Base-by-base conservation (phyloP, 2,888 invertebrate species). In the Pammene fasciana region DNA sequence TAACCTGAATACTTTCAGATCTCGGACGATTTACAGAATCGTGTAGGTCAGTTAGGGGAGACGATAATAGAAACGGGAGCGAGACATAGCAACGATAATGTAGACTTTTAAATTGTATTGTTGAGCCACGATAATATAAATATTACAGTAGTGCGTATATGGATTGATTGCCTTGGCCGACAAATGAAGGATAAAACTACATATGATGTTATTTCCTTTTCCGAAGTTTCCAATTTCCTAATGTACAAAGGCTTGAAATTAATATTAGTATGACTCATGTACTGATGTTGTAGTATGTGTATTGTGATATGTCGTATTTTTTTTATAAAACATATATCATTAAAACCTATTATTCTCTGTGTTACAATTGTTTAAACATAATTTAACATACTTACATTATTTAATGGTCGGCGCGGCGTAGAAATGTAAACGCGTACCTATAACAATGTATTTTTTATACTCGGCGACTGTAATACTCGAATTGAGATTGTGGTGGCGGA, bases 321-420 rank as follows among this genome's bases (percentile, higher is more conserved):
- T 36, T 55, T 54, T 46, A 57, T 59, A 38, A 45, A 16, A 16
- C 16, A 46, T 57, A 56, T 56, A 16, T 45, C 55, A 71, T 67
- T 65, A 66, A 70, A 55, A 46, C 36, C 43, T n/a, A 54, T 57
- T 65, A 70, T 67, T 68, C 61, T 70, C 60, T 26, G 18, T 45
- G 36, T 16, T 16, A 68, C 73, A 72, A 62, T 70, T 74, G 74
- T 72, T 54, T 60, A 74, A 73, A 73, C 46, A 70, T 56, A 38
- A 43, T 65, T 52, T 26, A 48, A 65, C 41, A n/a, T n/a, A n/a
- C n/a, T n/a, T n/a, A n/a, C n/a, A n/a, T n/a, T 55, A 56, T 9
- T 41, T 46, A 26, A 52, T 16, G n/a, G 26, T 8, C 18, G 52
- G 10, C 18, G 41, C 18, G 52, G 10, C 18, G 41, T 14, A 41